Base-by-base conservation (phyloP, 2,888 invertebrate genomes). In the Plebejus anna region DNA sequence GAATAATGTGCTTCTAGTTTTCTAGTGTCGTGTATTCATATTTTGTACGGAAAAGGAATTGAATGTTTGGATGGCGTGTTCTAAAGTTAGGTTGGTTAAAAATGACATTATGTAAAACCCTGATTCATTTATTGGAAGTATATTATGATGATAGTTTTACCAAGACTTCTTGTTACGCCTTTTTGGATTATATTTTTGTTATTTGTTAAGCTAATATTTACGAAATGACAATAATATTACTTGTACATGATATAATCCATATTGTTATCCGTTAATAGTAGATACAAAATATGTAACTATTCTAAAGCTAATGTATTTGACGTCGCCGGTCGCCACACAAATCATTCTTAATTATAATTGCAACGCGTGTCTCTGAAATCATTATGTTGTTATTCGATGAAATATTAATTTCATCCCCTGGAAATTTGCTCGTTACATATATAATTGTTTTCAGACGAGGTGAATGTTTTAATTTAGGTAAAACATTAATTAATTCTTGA, bases 331-430 rank as follows among this genome's bases (percentile, higher is more conserved):
- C 13, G 66, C 66, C 16, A 66, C 66, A 66, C 66, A 66, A 66
- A 66, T 66, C 66, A 66, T 66, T 66, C 36, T 66, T 66, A 66
- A 66, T 66, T 66, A 16, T 66, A 66, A 66, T 66, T 66, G 66
- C 66, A 66, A 36, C 13, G 66, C 66, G 66, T 16, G 66, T 66
- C 36, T 66, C 66, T 66, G 66, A 66, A 66, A 66, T 66, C 66
- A 66, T 66, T 66, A 66, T 66, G 32, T 66, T 66, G 66, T 66
- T 66, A 66, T 36, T 16, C 66, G 36, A 32, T 66, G 32, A 66
- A 66, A 66, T 66, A 66, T 66, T 36, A 36, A 66, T 66, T 66
- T 32, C 32, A 66, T 66, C 11, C 13, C 66, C 16, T 36, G 32
- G 16, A 66, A 66, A 32, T 66, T 32, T 16, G 32, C 32, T 11